phyloP scores from a whole-genome alignment of 2,888 invertebrate species.

The Rapana venosa region DNA sequence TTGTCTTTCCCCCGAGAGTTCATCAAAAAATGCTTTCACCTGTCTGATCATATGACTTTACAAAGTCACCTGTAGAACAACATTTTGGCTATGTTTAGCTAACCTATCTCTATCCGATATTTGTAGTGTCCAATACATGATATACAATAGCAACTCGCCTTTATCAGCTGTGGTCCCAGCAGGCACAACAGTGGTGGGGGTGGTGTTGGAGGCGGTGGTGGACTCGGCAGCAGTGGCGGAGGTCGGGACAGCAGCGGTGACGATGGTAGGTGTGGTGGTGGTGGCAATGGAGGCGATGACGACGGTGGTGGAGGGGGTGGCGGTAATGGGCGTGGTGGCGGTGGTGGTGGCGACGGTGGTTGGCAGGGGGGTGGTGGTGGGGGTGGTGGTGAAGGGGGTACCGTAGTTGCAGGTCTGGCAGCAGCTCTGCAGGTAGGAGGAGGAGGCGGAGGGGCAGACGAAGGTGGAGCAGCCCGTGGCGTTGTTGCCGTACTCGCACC shows the following conservation, averaged over 20 bases:
- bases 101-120: too few relatives aligned
- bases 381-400: constrained; percentile 33
- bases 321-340: not conserved
- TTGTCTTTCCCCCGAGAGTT: too few relatives aligned
- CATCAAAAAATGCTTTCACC: too few relatives aligned
- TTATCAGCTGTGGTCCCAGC: too few relatives aligned
- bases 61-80: too few relatives aligned
- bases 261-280: not conserved
- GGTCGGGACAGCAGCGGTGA: not conserved
- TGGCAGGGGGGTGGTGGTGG: constrained; percentile 2
- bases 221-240: not conserved
- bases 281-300: not conserved
- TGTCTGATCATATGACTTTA: too few relatives aligned
- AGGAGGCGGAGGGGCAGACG: not conserved
- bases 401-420: constrained; percentile 53
- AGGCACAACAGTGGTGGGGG: too few relatives aligned
- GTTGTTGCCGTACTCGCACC: constrained; percentile 52
- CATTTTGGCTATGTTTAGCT: too few relatives aligned
- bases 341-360: constrained; percentile 12
- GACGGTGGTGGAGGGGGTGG: not conserved
- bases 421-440: constrained; percentile 46
- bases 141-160: too few relatives aligned
- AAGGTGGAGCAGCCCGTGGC: constrained; percentile 40
- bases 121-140: too few relatives aligned
- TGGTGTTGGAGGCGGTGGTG: not conserved